Conservation (phyloP, 2,113 vertebrate genomes). For the Spermophilus dauricus region DNA sequence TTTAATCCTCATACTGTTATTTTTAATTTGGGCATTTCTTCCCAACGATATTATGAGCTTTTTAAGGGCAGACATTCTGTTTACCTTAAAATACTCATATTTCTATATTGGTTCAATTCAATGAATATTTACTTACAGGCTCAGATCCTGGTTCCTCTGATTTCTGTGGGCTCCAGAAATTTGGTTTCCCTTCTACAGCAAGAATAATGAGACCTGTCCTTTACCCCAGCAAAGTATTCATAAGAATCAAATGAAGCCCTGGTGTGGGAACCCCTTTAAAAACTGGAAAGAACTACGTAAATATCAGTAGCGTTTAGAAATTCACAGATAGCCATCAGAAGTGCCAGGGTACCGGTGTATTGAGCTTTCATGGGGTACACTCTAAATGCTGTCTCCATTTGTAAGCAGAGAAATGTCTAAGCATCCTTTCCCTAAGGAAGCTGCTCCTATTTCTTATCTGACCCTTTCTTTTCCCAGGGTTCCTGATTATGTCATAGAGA, state of each 20-base stretch:
- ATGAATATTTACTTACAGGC: background rate
- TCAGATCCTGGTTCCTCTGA: conserved; percentile 16
- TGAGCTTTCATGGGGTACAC: background rate
- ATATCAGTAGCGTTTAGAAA: background rate
- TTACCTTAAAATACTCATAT: conserved; percentile 11
- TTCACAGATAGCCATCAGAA: conserved; percentile 23
- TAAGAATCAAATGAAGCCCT: conserved; percentile 27
- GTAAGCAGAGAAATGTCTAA: background rate
- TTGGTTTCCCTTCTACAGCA: background rate
- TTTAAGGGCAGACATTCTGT: background rate
- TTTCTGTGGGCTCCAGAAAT: conserved; percentile 22
- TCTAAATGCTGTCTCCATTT: background rate
- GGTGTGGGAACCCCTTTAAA: conserved; percentile 24
- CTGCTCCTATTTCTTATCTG: background rate
- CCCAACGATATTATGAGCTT: conserved; percentile 17
- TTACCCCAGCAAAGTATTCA: background rate
- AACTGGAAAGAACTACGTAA: conserved; percentile 11
- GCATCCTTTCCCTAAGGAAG: background rate
- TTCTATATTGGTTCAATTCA: conserved; percentile 32
- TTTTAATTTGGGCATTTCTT: conserved; percentile 33
- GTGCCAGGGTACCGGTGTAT: background rate
- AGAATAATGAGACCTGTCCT: background rate
- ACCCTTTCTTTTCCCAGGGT: conserved; percentile 10
- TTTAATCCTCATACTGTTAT: background rate
- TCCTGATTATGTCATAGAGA: conserved; percentile 26